phyloP scores from a whole-genome alignment of 2,113 vertebrate species.

The human (Homo sapiens) region DNA sequence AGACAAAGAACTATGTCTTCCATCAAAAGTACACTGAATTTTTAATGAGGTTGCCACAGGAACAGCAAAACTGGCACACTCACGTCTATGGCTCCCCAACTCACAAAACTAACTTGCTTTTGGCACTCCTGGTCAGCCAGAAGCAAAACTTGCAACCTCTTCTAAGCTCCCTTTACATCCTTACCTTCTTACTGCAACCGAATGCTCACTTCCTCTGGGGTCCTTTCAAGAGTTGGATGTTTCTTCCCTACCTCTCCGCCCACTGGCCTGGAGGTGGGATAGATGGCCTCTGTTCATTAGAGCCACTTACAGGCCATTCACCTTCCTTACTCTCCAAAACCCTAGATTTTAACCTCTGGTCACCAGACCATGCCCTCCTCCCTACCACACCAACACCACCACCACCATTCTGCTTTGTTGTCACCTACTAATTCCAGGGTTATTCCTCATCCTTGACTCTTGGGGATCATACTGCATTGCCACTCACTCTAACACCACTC shows the following conservation, averaged over 20 bases:
- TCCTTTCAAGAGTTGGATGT: neutral
- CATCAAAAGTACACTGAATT: neutral
- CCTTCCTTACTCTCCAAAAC: neutral
- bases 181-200: neutral
- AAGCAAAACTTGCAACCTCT: neutral
- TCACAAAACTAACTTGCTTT: neutral
- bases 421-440: neutral
- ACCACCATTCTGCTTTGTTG: neutral
- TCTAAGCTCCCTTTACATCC: neutral
- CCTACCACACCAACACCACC: neutral
- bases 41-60: neutral
- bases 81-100: neutral
- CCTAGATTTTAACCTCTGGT: neutral
- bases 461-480: neutral
- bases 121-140: neutral
- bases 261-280: neutral
- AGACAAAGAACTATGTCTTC: neutral
- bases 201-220: neutral
- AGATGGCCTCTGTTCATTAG: neutral
- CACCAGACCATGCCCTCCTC: neutral
- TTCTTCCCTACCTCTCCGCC: neutral
- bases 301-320: neutral
- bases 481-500: neutral
- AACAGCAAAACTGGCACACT: neutral
- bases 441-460: neutral